These are phyloP conservation scores for Pelosia muscerda DNA, from an alignment of 2,888 invertebrate genomes.

Conservation along the genomic window DNA sequence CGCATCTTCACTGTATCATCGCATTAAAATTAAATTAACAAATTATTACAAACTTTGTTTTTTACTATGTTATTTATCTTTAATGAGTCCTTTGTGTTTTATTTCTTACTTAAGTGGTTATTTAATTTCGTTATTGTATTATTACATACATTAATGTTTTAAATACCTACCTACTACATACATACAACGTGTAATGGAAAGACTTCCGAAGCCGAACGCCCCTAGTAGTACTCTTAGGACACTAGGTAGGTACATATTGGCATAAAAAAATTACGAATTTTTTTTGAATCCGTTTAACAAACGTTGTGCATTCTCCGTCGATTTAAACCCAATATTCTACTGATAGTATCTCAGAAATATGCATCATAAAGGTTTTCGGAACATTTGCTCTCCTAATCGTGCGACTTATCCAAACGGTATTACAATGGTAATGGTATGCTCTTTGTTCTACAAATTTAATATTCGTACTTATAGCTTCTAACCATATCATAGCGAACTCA, in stretches of 20 bases:
- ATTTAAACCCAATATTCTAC: neutral
- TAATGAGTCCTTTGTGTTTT: neutral
- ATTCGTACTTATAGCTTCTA: neutral
- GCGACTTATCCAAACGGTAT: neutral
- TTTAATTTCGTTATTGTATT: neutral
- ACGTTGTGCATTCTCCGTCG: too few species aligned
- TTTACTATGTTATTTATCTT: neutral
- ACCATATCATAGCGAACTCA: neutral
- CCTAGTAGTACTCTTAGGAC: too few species aligned
- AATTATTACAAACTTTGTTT: neutral
- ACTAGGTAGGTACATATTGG: too few species aligned
- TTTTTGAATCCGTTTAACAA: too few species aligned
- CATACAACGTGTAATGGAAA: too few species aligned
- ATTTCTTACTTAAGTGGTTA: too few species aligned
- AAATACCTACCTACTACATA: too few species aligned
- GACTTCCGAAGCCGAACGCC: too few species aligned
- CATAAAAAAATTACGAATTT: too few species aligned
- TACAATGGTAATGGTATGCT: neutral
- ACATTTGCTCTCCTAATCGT: neutral
- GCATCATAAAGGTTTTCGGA: neutral
- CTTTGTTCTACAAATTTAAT: conserved; percentile 1
- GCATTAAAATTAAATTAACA: neutral
- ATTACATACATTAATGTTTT: too few species aligned
- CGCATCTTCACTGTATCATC: neutral
- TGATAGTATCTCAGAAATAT: neutral